These are phyloP conservation scores for Hemithea aestivaria DNA, from an alignment of 2,888 invertebrate genomes.

Conservation along the genomic window DNA sequence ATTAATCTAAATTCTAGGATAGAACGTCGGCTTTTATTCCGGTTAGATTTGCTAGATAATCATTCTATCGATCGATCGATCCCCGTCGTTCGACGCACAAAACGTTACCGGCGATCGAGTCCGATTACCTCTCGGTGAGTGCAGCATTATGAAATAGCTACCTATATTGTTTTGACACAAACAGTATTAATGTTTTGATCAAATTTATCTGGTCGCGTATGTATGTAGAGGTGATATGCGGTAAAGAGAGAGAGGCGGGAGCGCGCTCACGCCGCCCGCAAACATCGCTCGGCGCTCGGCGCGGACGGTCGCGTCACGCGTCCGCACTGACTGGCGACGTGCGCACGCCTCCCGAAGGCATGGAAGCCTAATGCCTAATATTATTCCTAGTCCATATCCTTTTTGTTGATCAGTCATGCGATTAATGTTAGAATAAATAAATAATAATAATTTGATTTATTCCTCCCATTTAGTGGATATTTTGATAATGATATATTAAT, in stretches of 20 bases:
- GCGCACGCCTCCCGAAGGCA: conserved; percentile 53
- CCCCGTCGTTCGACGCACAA: conserved; percentile 72
- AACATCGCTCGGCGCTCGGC: conserved; percentile 33
- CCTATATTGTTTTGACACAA: conserved; percentile 64
- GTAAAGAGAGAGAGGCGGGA: conserved; percentile 60
- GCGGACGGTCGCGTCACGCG: conserved; percentile 8
- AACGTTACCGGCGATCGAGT: conserved; percentile 69
- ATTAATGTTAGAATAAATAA: conserved; percentile 77
- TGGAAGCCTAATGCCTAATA: conserved; percentile 74
- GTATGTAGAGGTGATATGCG: conserved; percentile 74
- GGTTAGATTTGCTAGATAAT: conserved; percentile 77
- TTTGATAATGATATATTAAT: conserved; percentile 80
- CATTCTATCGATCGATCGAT: conserved; percentile 64
- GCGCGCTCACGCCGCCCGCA: conserved; percentile 30
- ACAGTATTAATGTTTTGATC: conserved; percentile 74
- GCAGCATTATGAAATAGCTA: conserved; percentile 56
- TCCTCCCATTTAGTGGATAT: conserved; percentile 80
- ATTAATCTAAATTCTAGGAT: conserved; percentile 73
- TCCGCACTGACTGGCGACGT: conserved; percentile 19
- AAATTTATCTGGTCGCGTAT: conserved; percentile 62
- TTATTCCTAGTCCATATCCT: conserved; percentile 80
- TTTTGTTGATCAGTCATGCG: conserved; percentile 80
- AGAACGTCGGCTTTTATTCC: conserved; percentile 77
- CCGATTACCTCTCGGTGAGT: conserved; percentile 61
- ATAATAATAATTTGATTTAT: conserved; percentile 79